Conservation (phyloP, 2,797 vertebrate genomes). For the Intellagama lesueurii region DNA sequence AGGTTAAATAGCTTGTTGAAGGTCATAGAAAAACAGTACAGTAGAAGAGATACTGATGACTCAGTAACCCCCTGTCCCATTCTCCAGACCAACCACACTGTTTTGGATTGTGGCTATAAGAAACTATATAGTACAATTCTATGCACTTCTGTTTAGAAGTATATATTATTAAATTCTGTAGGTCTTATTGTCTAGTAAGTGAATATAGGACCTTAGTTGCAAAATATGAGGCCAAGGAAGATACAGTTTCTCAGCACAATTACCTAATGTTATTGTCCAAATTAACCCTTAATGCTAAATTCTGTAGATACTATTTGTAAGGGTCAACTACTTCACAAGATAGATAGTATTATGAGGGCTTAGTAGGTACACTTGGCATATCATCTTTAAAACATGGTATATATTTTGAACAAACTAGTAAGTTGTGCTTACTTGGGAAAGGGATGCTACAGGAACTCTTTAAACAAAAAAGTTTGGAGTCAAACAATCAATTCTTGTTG, state of each 20-base stretch:
- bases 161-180: not conserved
- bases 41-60: slow-evolving; percentile 33
- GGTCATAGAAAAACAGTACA: slow-evolving; percentile 50
- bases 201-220: not conserved
- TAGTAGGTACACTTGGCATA: not conserved
- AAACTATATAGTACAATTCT: not conserved
- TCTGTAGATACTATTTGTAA: not conserved
- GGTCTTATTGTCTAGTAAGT: not conserved
- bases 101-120: not conserved
- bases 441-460: too few species aligned
- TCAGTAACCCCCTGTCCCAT: slow-evolving; percentile 16
- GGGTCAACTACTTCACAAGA: not conserved
- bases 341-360: not conserved
- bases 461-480: too few species aligned
- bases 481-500: too few species aligned
- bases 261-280: not conserved
- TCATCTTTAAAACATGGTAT: not conserved
- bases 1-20: slow-evolving; percentile 63
- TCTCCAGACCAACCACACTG: not conserved
- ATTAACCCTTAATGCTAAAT: not conserved
- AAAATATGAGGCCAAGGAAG: not conserved
- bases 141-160: not conserved
- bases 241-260: not conserved
- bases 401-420: not conserved
- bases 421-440: too few species aligned